Base-by-base conservation (phyloP, 1,140 invertebrate species). In the Diprion similis region DNA sequence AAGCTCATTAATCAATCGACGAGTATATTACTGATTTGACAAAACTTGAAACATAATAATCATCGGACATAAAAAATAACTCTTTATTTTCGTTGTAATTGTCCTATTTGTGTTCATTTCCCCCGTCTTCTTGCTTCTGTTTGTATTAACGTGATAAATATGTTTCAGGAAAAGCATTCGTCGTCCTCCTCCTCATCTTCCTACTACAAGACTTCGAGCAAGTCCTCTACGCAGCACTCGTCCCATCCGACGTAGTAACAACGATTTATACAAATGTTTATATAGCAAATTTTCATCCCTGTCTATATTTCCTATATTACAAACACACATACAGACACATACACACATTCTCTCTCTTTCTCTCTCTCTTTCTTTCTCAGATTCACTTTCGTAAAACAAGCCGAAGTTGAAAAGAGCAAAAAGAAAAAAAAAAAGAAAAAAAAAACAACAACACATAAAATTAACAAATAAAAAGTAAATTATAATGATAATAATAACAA, bases 91-190 rank as follows among this genome's bases (percentile, higher is more conserved):
- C 24, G 6, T 37, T 37, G 24, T 37, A 37, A 37, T 37, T 37
- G 24, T 37, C 6, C 6, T 37, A 1, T 37, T 37, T 37, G 6
- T 37, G 2, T 37, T 6, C 24, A 37, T 37, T 37, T 37, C 24
- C 24, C n/a, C 6, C 24, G 6, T 37, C 24, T 37, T 6, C 6
- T 1, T 37, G 24, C 24, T 37, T 37, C 6, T 37, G 24, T 1
- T 37, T 0, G 24, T 37, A 37, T 37, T 37, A 37, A 37, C 24
- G 24, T 37, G 24, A 37, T 37, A 37, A 68, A 78, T 83, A 68
- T 83, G 75, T 83, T 85, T 70, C 81, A 85, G 83, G 83, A 85
- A 46, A 83, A 82, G 76, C 83, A 84, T 71, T 73, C 79, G 18
- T 82, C 82, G 72, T 59, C 51, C 11, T 59, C 51, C 51, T 59